These are phyloP conservation scores for Fragariocoptes setiger DNA, from an alignment of 1,140 invertebrate species.

Conservation along the genomic window DNA sequence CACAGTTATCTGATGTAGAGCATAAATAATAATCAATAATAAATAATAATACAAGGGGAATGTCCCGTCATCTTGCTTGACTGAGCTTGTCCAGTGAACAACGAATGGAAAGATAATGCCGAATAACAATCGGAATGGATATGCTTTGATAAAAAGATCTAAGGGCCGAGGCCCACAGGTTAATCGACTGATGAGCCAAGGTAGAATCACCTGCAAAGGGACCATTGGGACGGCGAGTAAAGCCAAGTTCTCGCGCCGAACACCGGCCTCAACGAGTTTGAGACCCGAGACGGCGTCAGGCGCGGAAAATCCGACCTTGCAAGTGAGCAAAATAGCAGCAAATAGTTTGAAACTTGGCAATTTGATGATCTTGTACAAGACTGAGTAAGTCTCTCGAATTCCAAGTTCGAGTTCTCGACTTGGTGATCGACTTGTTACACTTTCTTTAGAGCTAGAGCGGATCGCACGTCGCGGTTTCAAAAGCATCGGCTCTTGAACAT, in stretches of 20 bases:
- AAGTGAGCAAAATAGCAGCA: constrained; percentile 48
- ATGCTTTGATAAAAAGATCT: constrained; percentile 53
- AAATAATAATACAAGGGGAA: constrained; percentile 48
- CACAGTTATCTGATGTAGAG: constrained; percentile 48
- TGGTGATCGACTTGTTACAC: neutral
- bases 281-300: constrained; percentile 71
- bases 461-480: neutral
- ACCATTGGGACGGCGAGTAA: constrained; percentile 63
- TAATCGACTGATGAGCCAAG: constrained; percentile 53
- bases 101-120: constrained; percentile 45
- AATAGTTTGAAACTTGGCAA: constrained; percentile 40
- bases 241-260: constrained; percentile 77
- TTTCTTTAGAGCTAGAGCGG: no score
- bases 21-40: constrained; percentile 39
- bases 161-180: constrained; percentile 58
- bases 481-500: neutral
- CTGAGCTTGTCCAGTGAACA: constrained; percentile 46
- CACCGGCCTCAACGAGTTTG: constrained; percentile 73
- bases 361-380: constrained; percentile 47
- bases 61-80: constrained; percentile 26
- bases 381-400: constrained; percentile 46
- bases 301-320: constrained; percentile 82
- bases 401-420: constrained; percentile 20
- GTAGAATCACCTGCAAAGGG: constrained; percentile 73
- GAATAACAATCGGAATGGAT: constrained; percentile 50